A percentile compares a stretch with the other conserved stretches of the same genome.
Evolutionary conservation across 2,113 vertebrate genomes (phyloP).

Genomic region (Monopterus albus): DNA sequence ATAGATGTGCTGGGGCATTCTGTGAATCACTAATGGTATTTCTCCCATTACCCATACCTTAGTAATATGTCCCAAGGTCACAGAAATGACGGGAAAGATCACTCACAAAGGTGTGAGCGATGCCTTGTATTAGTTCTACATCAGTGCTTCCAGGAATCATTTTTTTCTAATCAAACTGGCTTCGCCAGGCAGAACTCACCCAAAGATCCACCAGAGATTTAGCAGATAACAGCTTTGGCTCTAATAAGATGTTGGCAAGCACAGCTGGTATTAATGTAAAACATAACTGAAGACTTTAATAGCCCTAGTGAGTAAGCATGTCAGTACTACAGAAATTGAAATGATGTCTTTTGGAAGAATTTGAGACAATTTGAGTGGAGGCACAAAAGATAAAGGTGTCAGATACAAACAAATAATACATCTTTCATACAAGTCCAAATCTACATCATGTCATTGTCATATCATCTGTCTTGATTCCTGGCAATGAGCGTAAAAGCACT

Average conservation of each 20-base stretch:
- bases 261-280: not conserved
- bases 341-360: not conserved
- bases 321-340: not conserved
- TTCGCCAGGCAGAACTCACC: not conserved
- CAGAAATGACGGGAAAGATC: constrained; percentile 1
- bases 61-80: not conserved
- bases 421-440: too few species aligned
- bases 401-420: not conserved
- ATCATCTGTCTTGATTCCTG: too few species aligned
- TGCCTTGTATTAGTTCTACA: not conserved
- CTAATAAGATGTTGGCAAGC: not conserved
- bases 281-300: not conserved
- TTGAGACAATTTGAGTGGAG: not conserved
- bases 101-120: constrained; percentile 5
- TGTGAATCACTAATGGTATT: constrained; percentile 25
- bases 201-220: not conserved
- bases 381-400: not conserved
- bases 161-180: not conserved
- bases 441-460: too few species aligned
- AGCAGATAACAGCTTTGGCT: not conserved
- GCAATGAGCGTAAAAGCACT: too few species aligned
- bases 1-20: not conserved
- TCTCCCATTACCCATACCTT: constrained; percentile 2
- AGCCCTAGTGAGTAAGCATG: not conserved
- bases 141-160: not conserved